These are phyloP conservation scores for Karalla daura DNA, from an alignment of 2,797 vertebrate genomes.

Conservation along the genomic window DNA sequence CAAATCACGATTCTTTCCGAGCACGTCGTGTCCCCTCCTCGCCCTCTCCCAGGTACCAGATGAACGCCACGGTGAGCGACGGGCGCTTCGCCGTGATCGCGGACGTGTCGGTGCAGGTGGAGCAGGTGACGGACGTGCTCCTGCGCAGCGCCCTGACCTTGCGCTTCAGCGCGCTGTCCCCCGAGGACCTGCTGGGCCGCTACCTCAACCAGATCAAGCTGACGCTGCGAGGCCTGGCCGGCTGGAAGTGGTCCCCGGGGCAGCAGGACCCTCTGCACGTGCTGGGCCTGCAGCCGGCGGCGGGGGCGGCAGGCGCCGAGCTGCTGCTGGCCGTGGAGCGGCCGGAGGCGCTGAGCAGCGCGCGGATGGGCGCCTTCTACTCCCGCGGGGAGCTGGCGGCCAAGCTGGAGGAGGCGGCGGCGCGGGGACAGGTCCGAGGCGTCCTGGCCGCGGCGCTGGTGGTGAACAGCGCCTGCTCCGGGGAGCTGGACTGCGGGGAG, in stretches of 20 bases:
- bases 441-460: slow-evolving; percentile 84
- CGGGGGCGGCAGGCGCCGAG: slow-evolving; percentile 84
- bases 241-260: slow-evolving; percentile 76
- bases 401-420: slow-evolving; percentile 87
- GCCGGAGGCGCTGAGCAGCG: slow-evolving; percentile 64
- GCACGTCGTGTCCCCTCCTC: background rate
- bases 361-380: slow-evolving; percentile 75
- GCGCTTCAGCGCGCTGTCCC: slow-evolving; percentile 89
- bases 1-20: background rate
- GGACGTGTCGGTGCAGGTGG: slow-evolving; percentile 90
- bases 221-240: slow-evolving; percentile 84
- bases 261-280: slow-evolving; percentile 89
- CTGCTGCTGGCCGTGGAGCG: slow-evolving; percentile 91
- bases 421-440: slow-evolving; percentile 86
- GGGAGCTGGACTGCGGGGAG: slow-evolving; percentile 88
- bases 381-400: slow-evolving; percentile 83
- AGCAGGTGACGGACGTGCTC: slow-evolving; percentile 89
- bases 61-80: slow-evolving; percentile 95
- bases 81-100: slow-evolving; percentile 94
- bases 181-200: slow-evolving; percentile 92
- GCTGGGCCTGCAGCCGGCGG: slow-evolving; percentile 88
- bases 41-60: slow-evolving; percentile 85
- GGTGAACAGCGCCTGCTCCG: slow-evolving; percentile 87
- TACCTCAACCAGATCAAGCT: slow-evolving; percentile 92
- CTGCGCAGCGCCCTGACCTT: slow-evolving; percentile 88